Conservation (phyloP, 2,113 vertebrate genomes). For the Ahaetulla prasina region DNA sequence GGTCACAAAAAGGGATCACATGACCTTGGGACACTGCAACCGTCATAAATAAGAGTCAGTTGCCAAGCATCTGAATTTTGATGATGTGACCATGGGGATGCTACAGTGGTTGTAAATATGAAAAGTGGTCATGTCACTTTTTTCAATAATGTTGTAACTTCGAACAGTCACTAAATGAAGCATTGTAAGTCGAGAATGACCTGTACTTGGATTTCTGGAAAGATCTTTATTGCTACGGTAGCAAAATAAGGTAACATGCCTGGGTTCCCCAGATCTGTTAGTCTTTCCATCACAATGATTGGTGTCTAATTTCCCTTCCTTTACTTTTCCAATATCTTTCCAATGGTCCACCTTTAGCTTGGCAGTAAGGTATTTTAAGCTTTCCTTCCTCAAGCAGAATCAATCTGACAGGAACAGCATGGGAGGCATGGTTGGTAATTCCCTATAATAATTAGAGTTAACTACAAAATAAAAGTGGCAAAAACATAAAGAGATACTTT, state of each 20-base stretch:
- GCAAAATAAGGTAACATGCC: background rate
- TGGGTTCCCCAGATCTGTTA: background rate
- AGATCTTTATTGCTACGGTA: background rate
- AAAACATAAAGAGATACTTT: background rate
- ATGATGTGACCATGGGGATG: background rate
- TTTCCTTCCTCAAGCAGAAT: background rate
- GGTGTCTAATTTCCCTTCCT: background rate
- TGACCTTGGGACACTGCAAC: too few species aligned
- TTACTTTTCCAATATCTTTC: background rate
- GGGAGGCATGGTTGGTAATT: background rate
- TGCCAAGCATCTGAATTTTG: background rate
- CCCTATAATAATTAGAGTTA: background rate
- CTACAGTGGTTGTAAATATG: background rate
- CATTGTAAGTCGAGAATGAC: background rate
- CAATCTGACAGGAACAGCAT: background rate
- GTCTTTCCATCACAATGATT: background rate
- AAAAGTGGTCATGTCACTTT: background rate
- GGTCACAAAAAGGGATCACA: background rate
- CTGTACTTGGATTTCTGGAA: background rate
- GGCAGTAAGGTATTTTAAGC: background rate
- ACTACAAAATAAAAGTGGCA: background rate
- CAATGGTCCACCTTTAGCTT: background rate
- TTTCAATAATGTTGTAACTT: background rate
- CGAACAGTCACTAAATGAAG: background rate
- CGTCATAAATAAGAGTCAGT: background rate